Conservation (phyloP, 2,797 vertebrate genomes). For the Lagodon rhomboides region DNA sequence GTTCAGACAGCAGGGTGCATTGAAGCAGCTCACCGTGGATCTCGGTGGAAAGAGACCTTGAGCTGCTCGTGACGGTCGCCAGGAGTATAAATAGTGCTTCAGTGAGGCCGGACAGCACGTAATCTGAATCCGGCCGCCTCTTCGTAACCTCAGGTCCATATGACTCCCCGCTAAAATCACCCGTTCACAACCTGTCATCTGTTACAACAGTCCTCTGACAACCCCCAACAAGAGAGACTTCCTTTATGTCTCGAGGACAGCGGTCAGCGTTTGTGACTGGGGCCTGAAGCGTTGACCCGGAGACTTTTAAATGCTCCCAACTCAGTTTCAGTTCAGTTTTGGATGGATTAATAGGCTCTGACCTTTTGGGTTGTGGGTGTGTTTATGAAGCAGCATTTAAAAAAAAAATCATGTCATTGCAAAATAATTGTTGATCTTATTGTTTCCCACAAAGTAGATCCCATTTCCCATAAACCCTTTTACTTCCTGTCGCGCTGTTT, state of each 20-base stretch:
- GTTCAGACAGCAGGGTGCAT: slow-evolving; percentile 13
- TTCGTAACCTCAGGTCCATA: slow-evolving; percentile 46
- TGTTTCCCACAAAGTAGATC: not conserved
- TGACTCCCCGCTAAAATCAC: slow-evolving; percentile 44
- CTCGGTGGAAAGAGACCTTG: slow-evolving; percentile 25
- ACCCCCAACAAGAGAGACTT: slow-evolving; percentile 12
- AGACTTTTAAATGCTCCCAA: not conserved
- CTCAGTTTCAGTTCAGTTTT: not conserved
- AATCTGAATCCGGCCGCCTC: slow-evolving; percentile 58
- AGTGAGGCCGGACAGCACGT: slow-evolving; percentile 44
- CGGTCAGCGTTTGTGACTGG: not conserved
- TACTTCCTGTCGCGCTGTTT: slow-evolving; percentile 12
- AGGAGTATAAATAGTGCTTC: slow-evolving; percentile 72
- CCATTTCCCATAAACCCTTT: not conserved
- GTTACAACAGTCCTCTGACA: slow-evolving; percentile 11
- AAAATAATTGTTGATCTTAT: not conserved
- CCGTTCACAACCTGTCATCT: slow-evolving; percentile 43
- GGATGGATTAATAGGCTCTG: not conserved
- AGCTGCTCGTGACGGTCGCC: slow-evolving; percentile 49
- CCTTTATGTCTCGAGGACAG: slow-evolving; percentile 15
- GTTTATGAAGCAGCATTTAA: not conserved
- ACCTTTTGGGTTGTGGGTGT: not conserved
- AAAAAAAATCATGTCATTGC: not conserved
- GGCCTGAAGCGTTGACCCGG: slow-evolving; percentile 2
- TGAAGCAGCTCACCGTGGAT: slow-evolving; percentile 24